These are phyloP conservation scores for Euplexia lucipara DNA, from an alignment of 2,888 invertebrate species.

Conservation along the genomic window DNA sequence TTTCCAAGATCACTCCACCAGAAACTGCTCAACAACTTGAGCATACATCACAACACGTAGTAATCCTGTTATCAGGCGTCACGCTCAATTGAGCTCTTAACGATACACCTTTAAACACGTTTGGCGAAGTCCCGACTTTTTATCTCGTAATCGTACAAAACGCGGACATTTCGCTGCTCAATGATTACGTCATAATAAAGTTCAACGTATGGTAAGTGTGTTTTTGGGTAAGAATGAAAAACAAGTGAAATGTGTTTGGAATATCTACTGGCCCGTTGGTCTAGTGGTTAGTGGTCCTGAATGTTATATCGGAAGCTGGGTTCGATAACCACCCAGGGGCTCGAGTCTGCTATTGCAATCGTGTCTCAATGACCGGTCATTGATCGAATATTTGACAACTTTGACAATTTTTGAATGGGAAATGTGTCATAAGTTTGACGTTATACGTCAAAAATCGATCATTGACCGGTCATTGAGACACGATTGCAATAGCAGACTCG, in stretches of 20 bases:
- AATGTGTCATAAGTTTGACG: no score
- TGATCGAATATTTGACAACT: no score
- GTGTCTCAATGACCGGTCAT: no score
- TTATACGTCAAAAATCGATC: no score
- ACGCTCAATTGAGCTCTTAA: conserved; percentile 73
- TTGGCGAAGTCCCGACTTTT: conserved; percentile 57
- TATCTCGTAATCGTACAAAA: conserved; percentile 67
- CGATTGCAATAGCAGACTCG: no score
- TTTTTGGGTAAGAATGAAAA: conserved; percentile 4
- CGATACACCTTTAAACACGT: conserved; percentile 71
- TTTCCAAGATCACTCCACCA: not conserved
- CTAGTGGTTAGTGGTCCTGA: no score
- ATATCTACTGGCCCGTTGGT: not conserved
- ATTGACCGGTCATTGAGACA: no score
- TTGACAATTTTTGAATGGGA: no score
- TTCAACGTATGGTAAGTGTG: conserved; percentile 55
- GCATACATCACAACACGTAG: conserved; percentile 52
- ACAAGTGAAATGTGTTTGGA: not conserved
- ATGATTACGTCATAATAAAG: conserved; percentile 53
- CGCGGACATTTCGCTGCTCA: conserved; percentile 62
- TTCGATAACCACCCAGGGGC: no score
- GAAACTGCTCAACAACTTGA: conserved; percentile 39
- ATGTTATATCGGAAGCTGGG: no score
- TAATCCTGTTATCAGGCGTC: conserved; percentile 67
- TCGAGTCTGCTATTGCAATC: no score